Evolutionary conservation across 2,888 invertebrate species (phyloP).

Genomic region (Epiperipatus broadwayi): DNA sequence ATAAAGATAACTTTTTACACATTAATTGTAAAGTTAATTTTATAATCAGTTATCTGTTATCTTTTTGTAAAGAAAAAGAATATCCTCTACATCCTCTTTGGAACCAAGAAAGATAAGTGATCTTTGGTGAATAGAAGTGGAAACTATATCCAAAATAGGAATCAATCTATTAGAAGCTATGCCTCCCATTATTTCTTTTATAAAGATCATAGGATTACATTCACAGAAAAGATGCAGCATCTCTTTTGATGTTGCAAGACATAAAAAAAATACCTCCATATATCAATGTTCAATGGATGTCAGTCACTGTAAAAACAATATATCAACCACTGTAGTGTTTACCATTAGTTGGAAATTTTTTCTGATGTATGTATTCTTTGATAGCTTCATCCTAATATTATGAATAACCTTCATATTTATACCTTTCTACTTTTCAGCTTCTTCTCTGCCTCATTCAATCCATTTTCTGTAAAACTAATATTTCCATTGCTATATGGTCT

Average conservation of each 20-base stretch:
- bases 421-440: no score
- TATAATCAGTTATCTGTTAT: no score
- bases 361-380: constrained; percentile 56
- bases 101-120: constrained; percentile 83
- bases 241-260: constrained; percentile 73
- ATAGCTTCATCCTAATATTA: constrained; percentile 51
- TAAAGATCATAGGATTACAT: constrained; percentile 90
- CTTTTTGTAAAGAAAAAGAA: constrained; percentile 38
- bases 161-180: constrained; percentile 50
- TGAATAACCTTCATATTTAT: constrained; percentile 49
- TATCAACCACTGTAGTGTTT: constrained; percentile 86
- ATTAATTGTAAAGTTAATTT: no score
- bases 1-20: no score
- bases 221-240: constrained; percentile 88
- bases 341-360: constrained; percentile 55
- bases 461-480: no score
- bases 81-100: constrained; percentile 68
- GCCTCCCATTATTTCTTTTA: constrained; percentile 83
- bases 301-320: constrained; percentile 99
- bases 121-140: constrained; percentile 67
- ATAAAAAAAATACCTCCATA: constrained; percentile 98
- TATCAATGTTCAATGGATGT: constrained; percentile 92
- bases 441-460: no score
- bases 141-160: constrained; percentile 65
- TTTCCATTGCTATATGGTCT: no score